These are phyloP conservation scores for Strigops habroptila DNA, from an alignment of 2,113 vertebrate species.

Conservation along the genomic window DNA sequence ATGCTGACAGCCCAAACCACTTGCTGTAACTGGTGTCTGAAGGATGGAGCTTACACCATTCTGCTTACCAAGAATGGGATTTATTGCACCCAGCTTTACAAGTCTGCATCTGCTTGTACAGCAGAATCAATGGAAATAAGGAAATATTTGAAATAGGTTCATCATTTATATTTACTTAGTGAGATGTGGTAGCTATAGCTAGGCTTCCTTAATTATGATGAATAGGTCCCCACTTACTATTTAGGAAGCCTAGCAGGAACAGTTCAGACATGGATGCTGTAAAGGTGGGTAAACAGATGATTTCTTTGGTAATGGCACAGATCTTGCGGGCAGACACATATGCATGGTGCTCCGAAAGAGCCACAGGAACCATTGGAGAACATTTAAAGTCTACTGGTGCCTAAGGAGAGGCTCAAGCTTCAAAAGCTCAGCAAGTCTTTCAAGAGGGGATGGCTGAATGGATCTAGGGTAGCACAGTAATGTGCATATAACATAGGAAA, in stretches of 20 bases:
- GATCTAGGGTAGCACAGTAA: neutral
- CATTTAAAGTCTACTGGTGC: neutral
- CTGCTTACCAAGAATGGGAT: neutral
- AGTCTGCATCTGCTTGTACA: neutral
- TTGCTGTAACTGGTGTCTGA: accelerated
- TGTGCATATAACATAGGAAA: neutral
- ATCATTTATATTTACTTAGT: neutral
- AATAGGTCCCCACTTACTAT: neutral
- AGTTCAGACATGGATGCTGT: neutral
- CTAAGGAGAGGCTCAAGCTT: neutral
- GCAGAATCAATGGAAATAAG: neutral
- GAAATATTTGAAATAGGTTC: neutral
- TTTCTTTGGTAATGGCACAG: neutral
- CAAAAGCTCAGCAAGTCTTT: neutral
- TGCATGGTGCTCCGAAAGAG: neutral
- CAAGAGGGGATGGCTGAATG: neutral
- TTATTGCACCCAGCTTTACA: neutral
- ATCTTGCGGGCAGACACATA: neutral
- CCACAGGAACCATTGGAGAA: neutral
- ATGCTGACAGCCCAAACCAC: neutral
- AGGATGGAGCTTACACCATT: accelerated
- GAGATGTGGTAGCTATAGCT: neutral
- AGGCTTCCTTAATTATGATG: neutral
- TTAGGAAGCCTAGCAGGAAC: neutral
- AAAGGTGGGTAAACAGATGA: neutral